Base-by-base conservation (phyloP, 2,888 invertebrate genomes). In the Sphaeridia pumilis region DNA sequence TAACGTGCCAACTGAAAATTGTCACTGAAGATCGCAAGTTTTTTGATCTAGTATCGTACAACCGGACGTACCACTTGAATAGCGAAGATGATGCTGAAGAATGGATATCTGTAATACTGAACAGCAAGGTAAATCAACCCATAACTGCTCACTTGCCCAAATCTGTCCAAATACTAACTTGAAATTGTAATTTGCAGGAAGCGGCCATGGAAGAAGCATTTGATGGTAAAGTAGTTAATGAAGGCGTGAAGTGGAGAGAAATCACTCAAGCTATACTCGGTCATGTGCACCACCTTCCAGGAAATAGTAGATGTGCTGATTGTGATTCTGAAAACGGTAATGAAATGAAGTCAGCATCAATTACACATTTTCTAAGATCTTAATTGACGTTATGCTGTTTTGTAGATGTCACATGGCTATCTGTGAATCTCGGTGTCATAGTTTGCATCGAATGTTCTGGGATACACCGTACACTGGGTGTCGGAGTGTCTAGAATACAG, bases 381-480 rank as follows among this genome's bases (percentile, higher is more conserved):
- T n/a, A n/a, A n/a, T n/a, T 2, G 24, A 17, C 3, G 42, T 3
- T 42, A 24, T 3, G 10, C 36, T 36, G 36, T 36, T 17, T 3
- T 36, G 41, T 73, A 87, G 90, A 92, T 75, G 88, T 89, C 31
- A 90, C 90, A 3, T 97, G 95, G 95, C 74, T 95, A 66, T 93
- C 93, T 54, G 87, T 93, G 58, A 97, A 97, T 74, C 88, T 94
- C 70, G 95, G 97, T 56, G 84, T 94, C 58, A 84, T 97, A 67
- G 89, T 95, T 1, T 97, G 97, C 71, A 92, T 97, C 68, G 95
- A 95, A 72, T 97, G 97, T 72, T 94, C 94, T 35, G 97, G 95
- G 24, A 90, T 95, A 60, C 97, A 97, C 73, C 78, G 95, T 59
- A 94, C 95, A 71, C 76, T 97, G 61, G 95, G 97, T 56, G 95